Evolutionary conservation across 2,888 invertebrate genomes (phyloP).

Genomic region (Seira sanloemensis): DNA sequence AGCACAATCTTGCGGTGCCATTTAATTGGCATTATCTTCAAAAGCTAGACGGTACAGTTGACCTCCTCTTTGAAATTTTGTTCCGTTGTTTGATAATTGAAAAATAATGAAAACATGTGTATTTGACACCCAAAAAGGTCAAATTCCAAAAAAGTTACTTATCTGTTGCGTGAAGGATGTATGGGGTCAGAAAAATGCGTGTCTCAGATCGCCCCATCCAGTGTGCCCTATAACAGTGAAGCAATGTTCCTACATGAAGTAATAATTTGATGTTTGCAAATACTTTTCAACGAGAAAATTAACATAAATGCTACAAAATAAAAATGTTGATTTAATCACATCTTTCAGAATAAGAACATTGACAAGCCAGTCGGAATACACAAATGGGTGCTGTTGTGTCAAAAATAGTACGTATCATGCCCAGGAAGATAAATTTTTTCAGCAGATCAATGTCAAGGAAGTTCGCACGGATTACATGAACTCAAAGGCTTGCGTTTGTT

Average conservation of each 20-base stretch:
- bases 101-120: neutral
- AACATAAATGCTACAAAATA: neutral
- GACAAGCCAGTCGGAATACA: neutral
- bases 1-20: neutral
- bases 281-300: neutral
- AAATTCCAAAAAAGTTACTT: neutral
- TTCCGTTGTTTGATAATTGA: too few relatives aligned
- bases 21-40: neutral
- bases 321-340: neutral
- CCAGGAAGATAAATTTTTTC: neutral
- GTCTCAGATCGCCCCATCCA: neutral
- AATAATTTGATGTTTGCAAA: neutral
- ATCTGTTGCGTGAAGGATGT: neutral
- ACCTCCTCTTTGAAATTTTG: too few relatives aligned
- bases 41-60: neutral
- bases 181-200: neutral
- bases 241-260: neutral
- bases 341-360: neutral
- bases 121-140: neutral
- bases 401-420: neutral
- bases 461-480: conserved; percentile 20
- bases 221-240: neutral
- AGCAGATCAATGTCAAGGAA: conserved; percentile 31
- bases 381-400: neutral
- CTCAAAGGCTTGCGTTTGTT: neutral